Evolutionary conservation across 2,888 invertebrate species (phyloP).

Genomic region (Cetonia aurata): DNA sequence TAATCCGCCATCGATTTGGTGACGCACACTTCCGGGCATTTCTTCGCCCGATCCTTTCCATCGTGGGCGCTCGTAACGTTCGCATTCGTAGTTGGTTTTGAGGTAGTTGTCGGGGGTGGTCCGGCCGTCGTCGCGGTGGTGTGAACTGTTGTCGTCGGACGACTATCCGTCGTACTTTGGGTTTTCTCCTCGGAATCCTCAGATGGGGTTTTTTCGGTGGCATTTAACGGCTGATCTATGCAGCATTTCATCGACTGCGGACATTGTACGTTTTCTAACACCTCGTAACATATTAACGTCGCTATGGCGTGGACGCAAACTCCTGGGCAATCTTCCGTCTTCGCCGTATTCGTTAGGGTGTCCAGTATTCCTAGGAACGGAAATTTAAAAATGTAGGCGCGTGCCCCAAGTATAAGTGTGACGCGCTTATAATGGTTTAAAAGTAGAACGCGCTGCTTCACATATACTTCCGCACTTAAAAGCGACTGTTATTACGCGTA

Average conservation of each 20-base stretch:
- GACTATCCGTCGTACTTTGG: constrained; percentile 49
- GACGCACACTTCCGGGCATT: constrained; percentile 87
- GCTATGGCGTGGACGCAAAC: constrained; percentile 89
- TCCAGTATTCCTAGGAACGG: constrained; percentile 79
- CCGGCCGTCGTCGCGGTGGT: constrained; percentile 58
- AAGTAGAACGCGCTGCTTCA: too few relatives aligned
- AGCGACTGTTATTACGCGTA: too few relatives aligned
- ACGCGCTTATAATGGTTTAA: not conserved
- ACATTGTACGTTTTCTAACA: constrained; percentile 84
- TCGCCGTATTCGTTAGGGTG: constrained; percentile 86
- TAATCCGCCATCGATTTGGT: constrained; percentile 85
- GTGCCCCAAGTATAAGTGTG: too few relatives aligned
- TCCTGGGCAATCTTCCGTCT: constrained; percentile 89
- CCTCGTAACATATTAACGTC: constrained; percentile 87
- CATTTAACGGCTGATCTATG: constrained; percentile 80
- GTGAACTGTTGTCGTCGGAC: constrained; percentile 57
- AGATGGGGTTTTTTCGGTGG: constrained; percentile 60
- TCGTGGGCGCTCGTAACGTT: constrained; percentile 15
- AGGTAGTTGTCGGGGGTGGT: constrained; percentile 43
- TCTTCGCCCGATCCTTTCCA: constrained; percentile 22
- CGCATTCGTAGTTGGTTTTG: constrained; percentile 25
- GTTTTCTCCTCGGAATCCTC: constrained; percentile 51
- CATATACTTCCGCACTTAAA: too few relatives aligned
- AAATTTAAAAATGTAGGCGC: not conserved
- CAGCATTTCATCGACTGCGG: constrained; percentile 87